Evolutionary conservation across 2,888 invertebrate genomes (phyloP).

Genomic region (Hypomecis punctinalis): DNA sequence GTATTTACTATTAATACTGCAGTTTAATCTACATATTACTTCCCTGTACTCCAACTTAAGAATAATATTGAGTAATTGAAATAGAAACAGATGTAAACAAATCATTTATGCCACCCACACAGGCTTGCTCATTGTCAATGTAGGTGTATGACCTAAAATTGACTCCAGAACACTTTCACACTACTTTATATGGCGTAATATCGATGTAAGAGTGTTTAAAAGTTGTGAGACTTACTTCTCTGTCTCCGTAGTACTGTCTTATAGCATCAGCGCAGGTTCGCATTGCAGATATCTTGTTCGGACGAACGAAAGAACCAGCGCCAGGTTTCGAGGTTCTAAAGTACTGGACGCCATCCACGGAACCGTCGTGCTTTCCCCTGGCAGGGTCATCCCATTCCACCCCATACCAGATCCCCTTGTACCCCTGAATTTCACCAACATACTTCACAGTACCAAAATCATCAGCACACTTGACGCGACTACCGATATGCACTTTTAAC

Average conservation of each 20-base stretch:
- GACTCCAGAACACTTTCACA: constrained; percentile 9
- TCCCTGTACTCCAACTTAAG: neutral
- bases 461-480: constrained; percentile 73
- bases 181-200: constrained; percentile 22
- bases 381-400: constrained; percentile 97
- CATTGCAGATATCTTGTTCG: constrained; percentile 91
- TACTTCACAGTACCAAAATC: constrained; percentile 87
- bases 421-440: constrained; percentile 90
- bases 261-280: constrained; percentile 91
- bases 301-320: constrained; percentile 95
- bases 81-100: constrained; percentile 16
- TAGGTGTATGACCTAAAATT: constrained; percentile 51
- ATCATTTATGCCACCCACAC: constrained; percentile 15
- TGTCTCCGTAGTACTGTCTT: constrained; percentile 75
- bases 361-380: constrained; percentile 97
- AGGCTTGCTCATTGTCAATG: constrained; percentile 15
- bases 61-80: neutral
- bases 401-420: constrained; percentile 93
- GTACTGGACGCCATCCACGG: constrained; percentile 91
- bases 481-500: constrained; percentile 78
- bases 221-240: constrained; percentile 63
- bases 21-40: neutral
- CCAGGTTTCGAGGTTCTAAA: constrained; percentile 91
- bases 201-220: constrained; percentile 10
- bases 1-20: neutral